Percentiles rank a stretch among this genome's conserved stretches.
Conservation (phyloP, 2,797 vertebrate species). For the Esox masquinongy region DNA sequence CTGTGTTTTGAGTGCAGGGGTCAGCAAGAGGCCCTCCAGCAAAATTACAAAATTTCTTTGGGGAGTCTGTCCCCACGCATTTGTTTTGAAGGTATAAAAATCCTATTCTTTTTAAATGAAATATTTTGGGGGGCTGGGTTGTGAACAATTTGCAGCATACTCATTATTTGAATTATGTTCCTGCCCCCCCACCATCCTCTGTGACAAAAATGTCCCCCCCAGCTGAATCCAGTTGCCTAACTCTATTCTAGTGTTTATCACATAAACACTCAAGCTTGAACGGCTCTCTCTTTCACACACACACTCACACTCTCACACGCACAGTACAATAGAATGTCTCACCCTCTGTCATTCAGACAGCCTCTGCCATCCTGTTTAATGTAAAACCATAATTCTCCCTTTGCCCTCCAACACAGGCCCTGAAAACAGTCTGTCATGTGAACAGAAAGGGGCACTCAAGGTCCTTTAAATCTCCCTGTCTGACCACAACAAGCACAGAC, state of each 20-base stretch:
- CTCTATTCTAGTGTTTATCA: constrained; percentile 57
- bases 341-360: constrained; percentile 15
- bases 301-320: constrained; percentile 35
- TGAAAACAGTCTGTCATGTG: constrained; percentile 29
- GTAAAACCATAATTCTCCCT: constrained; percentile 17
- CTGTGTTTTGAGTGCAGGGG: constrained; percentile 5
- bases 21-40: no score
- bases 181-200: no score
- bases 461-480: constrained; percentile 41
- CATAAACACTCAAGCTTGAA: constrained; percentile 36
- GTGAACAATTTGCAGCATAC: no score
- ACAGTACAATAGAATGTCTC: background rate
- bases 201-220: no score
- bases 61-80: no score
- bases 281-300: constrained; percentile 25
- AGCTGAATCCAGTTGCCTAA: no score
- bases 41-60: no score
- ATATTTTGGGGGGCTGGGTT: no score
- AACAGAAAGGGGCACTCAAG: constrained; percentile 21
- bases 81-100: no score
- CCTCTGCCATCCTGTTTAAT: constrained; percentile 9
- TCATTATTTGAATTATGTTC: no score
- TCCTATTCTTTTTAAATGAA: no score
- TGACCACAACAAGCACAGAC: constrained; percentile 35
- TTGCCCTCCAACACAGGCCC: constrained; percentile 12